Evolutionary conservation across 2,888 invertebrate genomes (phyloP), one percentile per base, ranked within the genome.

Genomic region (Koerneria pararmatus): DNA sequence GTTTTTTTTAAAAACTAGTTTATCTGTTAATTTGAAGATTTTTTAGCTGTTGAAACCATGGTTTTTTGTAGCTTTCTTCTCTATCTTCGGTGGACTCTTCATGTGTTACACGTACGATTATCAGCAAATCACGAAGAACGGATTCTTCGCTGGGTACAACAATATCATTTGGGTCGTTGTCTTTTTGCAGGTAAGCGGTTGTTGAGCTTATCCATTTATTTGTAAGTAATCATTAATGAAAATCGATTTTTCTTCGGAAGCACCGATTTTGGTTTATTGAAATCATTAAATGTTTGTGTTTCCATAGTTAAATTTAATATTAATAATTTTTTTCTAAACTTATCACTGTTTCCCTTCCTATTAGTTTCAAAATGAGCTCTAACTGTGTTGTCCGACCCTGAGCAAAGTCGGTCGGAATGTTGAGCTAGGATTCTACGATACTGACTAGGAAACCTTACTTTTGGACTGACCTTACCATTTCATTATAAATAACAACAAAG

Each of bases 101-200:
- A 85, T 84, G 67, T 84, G 86, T 57, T 72, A 81, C 69, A 29
- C 83, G 32, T 82, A 83, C 68, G 87, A 87, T 74, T 81, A 78
- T 66, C 72, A 81, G 11, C 76, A 77, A 4, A 82, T 87, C n/a
- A 60, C 68, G 6, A 73, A 82, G 41, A 71, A 82, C 63, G 87
- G 87, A 15, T 86, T 87, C 73, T 84, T 87, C 69, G 84, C 86
- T 70, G 87, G 87, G 37, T 87, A 87, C 76, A 84, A 84, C 68
- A 59, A 71, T 34, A 70, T 85, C 22, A 85, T 85, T 6, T 87
- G 86, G 86, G 73, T 83, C 65, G 85, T 86, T n/a, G 82, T 87
- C 22, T 53, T 83, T 19, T 78, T 87, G 32, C 86, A 86, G 80
- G 85, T 85, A 64, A 70, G 70, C n/a, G n/a, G n/a, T n/a, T n/a